Conservation (phyloP, 2,888 invertebrate species). For the Cetonia aurata region DNA sequence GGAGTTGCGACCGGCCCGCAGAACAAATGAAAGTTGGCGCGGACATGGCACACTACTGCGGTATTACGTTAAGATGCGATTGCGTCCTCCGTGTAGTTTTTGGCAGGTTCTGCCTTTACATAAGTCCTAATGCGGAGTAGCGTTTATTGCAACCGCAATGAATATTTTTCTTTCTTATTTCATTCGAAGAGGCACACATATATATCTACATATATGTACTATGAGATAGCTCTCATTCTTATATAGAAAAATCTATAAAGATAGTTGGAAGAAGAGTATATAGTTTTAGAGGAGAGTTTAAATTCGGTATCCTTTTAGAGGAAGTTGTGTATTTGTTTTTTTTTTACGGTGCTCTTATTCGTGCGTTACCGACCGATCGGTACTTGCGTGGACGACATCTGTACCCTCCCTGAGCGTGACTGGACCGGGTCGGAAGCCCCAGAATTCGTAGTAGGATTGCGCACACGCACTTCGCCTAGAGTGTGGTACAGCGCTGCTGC, state of each 20-base stretch:
- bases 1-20: background rate
- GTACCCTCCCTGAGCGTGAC: slow-evolving; percentile 51
- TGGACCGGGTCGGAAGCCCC: slow-evolving; percentile 54
- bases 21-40: slow-evolving; percentile 6
- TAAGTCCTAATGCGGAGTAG: too few species aligned
- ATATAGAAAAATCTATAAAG: too few species aligned
- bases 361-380: slow-evolving; percentile 11
- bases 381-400: slow-evolving; percentile 52
- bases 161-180: too few species aligned
- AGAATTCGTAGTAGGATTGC: slow-evolving; percentile 49
- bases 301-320: too few species aligned
- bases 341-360: too few species aligned
- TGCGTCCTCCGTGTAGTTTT: slow-evolving; percentile 2
- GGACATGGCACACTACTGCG: slow-evolving; percentile 7
- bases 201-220: too few species aligned
- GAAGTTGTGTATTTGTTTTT: too few species aligned
- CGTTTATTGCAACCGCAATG: too few species aligned
- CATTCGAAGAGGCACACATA: too few species aligned
- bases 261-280: too few species aligned
- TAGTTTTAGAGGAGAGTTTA: too few species aligned
- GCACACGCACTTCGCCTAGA: slow-evolving; percentile 51
- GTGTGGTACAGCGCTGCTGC: slow-evolving; percentile 2
- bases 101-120: slow-evolving; percentile 16
- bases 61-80: background rate
- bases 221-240: too few species aligned